Base-by-base conservation (phyloP, 2,113 vertebrate species). In the Sinocyclocheilus maitianheensis region DNA sequence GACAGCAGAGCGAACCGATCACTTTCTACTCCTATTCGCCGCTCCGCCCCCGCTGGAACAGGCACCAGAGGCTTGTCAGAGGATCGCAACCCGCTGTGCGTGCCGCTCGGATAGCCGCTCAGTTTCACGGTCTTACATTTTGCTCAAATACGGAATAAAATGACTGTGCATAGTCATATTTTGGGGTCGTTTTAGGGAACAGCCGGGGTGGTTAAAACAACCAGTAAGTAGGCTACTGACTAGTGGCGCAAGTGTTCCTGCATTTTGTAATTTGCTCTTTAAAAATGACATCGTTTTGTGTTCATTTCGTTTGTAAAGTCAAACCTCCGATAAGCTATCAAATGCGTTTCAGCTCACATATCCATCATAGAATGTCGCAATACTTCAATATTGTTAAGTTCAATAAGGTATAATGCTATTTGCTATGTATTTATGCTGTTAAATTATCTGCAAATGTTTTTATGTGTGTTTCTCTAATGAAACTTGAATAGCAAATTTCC, bases 1-100 rank as follows among this genome's bases (percentile, higher is more conserved):
- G 93, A 91, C 87, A 92, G 89, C 86, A 90, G 90, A 88, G 84
- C 65, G 86, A 89, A 88, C 90, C 62, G 83, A 84, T 86, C 88
- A 86, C 81, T 53, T 77, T 84, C 90, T 92, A 90, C 92, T 92
- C 91, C 14, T 43, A 24, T 26, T 90, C n/a, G 7, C 60, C 2
- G 79, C 65, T 72, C 79, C 88, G 79, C 76, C 94, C 94, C 90
- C 91, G 83, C 92, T 46, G 26, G 58, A 65, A 74, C 78, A 18
- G 81, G 71, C 67, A 62, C 69, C 12, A 22, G 72, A 82, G 77
- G 78, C 13, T 71, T 75, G 62, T 53, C 81, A 87, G 62, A 82
- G 51, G 75, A 83, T 13, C 46, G 14, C 12, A 10, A 12, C 58
- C 10, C 22, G 24, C 76, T 12, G 76, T 53, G 48, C 24, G 30